phyloP scores from a whole-genome alignment of 2,888 invertebrate species.

The Ptycholaimellus sp. region DNA sequence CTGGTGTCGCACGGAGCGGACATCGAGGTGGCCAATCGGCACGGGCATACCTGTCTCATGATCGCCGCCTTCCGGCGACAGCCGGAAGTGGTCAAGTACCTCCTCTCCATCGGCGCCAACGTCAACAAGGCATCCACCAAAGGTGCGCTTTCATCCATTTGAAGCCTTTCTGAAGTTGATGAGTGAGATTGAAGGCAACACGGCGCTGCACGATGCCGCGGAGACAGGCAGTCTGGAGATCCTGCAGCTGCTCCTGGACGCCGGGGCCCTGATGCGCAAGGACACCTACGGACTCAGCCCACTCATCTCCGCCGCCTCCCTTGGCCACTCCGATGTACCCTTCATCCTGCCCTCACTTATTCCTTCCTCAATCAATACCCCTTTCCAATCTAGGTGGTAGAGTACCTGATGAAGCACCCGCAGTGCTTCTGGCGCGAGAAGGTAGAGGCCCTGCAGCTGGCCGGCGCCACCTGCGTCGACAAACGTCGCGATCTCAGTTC shows the following conservation, averaged over 20 bases:
- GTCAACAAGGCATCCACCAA: conserved; percentile 53
- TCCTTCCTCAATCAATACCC: not conserved
- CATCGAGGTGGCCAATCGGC: conserved; percentile 74
- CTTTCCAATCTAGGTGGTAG: conserved; percentile 50
- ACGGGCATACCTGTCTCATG: conserved; percentile 75
- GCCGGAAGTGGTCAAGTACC: conserved; percentile 61
- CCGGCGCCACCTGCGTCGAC: conserved; percentile 87
- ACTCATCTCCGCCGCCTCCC: conserved; percentile 59
- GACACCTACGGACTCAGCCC: conserved; percentile 92
- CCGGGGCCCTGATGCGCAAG: conserved; percentile 66
- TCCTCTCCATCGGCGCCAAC: conserved; percentile 59
- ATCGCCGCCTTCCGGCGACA: conserved; percentile 91
- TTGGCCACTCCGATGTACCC: conserved; percentile 49
- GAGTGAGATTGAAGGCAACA: conserved; percentile 39
- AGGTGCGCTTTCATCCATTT: conserved; percentile 19
- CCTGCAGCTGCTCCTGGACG: conserved; percentile 56
- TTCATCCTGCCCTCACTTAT: too few relatives aligned
- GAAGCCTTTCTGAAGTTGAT: not conserved
- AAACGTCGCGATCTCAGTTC: conserved; percentile 56
- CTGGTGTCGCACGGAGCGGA: conserved; percentile 74
- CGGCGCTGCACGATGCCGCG: conserved; percentile 89
- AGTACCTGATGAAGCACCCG: conserved; percentile 48
- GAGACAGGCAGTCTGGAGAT: conserved; percentile 81
- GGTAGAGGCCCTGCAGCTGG: conserved; percentile 64
- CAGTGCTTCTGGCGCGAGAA: conserved; percentile 41